Evolutionary conservation across 2,113 vertebrate species (phyloP), one percentile per base, ranked within the genome.

Genomic region (Otolemur garnettii): DNA sequence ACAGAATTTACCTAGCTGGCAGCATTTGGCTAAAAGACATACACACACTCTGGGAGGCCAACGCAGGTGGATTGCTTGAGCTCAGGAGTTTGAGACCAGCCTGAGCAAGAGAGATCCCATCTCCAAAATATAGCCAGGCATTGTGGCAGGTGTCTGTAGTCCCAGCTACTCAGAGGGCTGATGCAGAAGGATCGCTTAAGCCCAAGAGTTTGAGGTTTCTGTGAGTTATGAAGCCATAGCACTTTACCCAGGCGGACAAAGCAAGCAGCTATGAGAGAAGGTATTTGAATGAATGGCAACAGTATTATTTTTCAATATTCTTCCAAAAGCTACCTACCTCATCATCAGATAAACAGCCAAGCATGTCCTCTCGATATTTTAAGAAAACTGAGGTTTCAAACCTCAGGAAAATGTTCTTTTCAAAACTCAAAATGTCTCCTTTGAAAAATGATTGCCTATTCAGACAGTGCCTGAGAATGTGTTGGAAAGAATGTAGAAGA

Each of bases 361-460:
- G 28, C 21, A 81, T 19, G 22, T 71, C 38, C 42, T 57, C 60
- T 69, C 45, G 21, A 22, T 72, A 81, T 95, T 87, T 93, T 55
- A 30, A 87, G 75, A 89, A 35, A 14, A 82, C 22, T 30, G 14
- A 90, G 17, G 68, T 87, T 93, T 95, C 10, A 87, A 42, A 81
- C 28, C 55, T 19, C 68, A 55, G 26, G 24, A 57, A 68, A 82
- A 35, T 50, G 5, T 30, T 82, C 53, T 84, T 87, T 89, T 78
- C 60, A 77, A 71, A 93, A 77, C 35, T 64, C 50, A 86, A 53
- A 68, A 74, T 69, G 22, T 81, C 55, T 95, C 69, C 50, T 45
- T 79, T 80, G 75, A 80, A 92, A 94, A 95, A 81, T 77, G 59
- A 60, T 69, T 80, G 50, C 18, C 38, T 80, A 53, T 68, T 28